A percentile compares a stretch with the other conserved stretches of the same genome.
Conservation (phyloP, 2,888 invertebrate genomes). For the Clepsis dumicolana region DNA sequence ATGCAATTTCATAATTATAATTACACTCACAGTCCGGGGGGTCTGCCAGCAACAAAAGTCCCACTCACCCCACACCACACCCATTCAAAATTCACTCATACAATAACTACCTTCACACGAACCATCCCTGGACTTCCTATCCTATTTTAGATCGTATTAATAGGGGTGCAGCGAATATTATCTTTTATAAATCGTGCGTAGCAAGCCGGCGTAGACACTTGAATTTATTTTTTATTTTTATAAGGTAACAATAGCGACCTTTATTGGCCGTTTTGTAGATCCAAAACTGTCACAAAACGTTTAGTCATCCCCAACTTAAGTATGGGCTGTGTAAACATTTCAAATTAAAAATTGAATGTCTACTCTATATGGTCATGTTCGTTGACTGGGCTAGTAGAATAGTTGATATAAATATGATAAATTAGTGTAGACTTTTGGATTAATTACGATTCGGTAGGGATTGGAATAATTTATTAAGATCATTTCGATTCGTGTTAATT, state of each 20-base stretch:
- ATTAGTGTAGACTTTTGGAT: not conserved
- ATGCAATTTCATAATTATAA: constrained; percentile 1
- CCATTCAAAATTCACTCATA: constrained; percentile 11
- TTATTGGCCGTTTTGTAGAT: constrained; percentile 81
- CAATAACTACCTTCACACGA: constrained; percentile 16
- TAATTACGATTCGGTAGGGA: not conserved
- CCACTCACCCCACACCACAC: constrained; percentile 10
- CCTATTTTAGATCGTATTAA: constrained; percentile 19
- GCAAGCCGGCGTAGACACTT: constrained; percentile 11
- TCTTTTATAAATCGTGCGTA: constrained; percentile 2
- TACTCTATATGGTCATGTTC: not conserved
- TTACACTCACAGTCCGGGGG: not conserved
- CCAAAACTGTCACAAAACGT: constrained; percentile 76
- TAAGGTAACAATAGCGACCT: constrained; percentile 61
- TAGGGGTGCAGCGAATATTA: constrained; percentile 9
- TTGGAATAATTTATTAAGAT: too few relatives aligned
- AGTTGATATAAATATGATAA: not conserved
- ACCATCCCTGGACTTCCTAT: not conserved
- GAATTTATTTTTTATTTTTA: constrained; percentile 14
- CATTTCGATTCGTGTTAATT: too few relatives aligned
- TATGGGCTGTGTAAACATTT: constrained; percentile 26
- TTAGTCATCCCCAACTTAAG: constrained; percentile 60
- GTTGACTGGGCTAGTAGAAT: not conserved
- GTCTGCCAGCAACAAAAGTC: constrained; percentile 8
- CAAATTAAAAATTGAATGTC: constrained; percentile 16